A percentile compares a stretch with the other conserved stretches of the same genome.
Conservation (phyloP, 2,797 vertebrate species). For the Parauchenoglanis ngamensis region DNA sequence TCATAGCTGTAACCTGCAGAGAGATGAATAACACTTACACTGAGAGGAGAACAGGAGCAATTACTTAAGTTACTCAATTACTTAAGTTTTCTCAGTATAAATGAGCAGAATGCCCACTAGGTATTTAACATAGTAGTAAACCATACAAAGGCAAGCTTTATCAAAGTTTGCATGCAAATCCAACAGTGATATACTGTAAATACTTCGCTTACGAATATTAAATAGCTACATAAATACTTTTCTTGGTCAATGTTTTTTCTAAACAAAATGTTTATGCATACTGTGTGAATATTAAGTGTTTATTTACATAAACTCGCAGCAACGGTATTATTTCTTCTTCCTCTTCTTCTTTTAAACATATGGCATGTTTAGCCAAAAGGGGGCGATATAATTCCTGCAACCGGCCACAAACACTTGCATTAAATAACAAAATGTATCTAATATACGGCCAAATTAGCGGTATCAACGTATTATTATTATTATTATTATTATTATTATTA, state of each 20-base stretch:
- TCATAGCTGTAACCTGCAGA: neutral
- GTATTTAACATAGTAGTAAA: neutral
- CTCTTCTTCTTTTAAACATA: neutral
- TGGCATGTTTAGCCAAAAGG: constrained; percentile 16
- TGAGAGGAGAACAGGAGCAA: neutral
- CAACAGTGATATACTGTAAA: neutral
- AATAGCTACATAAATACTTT: neutral
- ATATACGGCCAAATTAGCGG: neutral
- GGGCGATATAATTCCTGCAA: constrained; percentile 29
- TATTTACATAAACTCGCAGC: neutral
- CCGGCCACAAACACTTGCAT: neutral
- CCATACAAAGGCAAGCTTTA: neutral
- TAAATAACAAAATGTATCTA: neutral
- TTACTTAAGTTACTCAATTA: too few relatives aligned
- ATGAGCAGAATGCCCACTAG: neutral
- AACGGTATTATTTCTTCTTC: neutral
- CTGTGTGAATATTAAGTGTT: neutral
- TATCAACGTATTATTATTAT: neutral
- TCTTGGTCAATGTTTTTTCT: neutral
- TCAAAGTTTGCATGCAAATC: too few relatives aligned
- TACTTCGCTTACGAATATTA: neutral
- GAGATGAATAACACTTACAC: neutral
- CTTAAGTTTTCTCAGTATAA: neutral
- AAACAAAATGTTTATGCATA: neutral
- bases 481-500: constrained; percentile 6